Base-by-base conservation (phyloP, 2,797 vertebrate species). In the Scolopax bukidnonensis region DNA sequence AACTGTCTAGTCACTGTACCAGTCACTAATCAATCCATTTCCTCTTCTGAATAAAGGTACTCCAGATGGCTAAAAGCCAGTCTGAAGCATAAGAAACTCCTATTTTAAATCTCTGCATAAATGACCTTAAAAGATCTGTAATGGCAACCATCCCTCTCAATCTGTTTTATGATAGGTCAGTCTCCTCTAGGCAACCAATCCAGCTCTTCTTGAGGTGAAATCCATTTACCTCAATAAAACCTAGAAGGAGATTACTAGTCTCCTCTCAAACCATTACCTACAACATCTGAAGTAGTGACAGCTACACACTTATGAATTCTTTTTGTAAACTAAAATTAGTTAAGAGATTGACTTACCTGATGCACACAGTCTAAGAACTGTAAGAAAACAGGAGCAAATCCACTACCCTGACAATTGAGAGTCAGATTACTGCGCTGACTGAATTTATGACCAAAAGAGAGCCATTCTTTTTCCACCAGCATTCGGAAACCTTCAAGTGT, bases 321-420 rank as follows among this genome's bases (percentile, higher is more conserved):
- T 81, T 36, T 53, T 43, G 36, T 36, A 84, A 80, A n/a, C 11
- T 54, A 69, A 28, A 83, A 79, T 70, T 79, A 47, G 25, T 32
- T 18, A 80, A 80, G 38, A 92, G 33, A 13, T 10, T 61, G 56
- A 41, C 97, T 99, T 96, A 99, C 99, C 99, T 99, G 99, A 96
- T 99, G 99, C 59, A 99, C 99, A 38, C 99, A 99, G 97, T 99
- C 99, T 93, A 99, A 98, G 97, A 99, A 99, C 80, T 99, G 99
- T 45, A 99, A 98, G 97, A 99, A 99, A 94, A 99, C 89, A 78
- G 99, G 99, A 12, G 99, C 98, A 95, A 99, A 99, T 89, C 99
- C 99, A 43, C 98, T 98, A n/a, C 99, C 99, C 97, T 99, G 99
- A 97, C 98, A 99, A 97, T 97, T 99, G 93, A 99, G 99, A 77